Conservation (phyloP, 2,113 vertebrate species). For the Micromys minutus region DNA sequence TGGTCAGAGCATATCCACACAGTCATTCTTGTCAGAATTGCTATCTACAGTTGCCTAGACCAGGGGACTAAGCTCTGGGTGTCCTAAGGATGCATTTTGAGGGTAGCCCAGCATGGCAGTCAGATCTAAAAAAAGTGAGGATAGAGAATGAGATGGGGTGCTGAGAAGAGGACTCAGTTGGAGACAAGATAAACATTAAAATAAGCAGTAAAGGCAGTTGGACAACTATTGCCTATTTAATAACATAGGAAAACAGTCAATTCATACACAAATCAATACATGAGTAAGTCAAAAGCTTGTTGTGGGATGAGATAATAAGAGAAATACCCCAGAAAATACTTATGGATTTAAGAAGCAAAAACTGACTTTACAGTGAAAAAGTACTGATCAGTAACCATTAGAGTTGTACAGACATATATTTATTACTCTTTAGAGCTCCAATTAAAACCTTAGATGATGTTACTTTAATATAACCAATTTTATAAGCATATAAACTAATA, state of each 20-base stretch:
- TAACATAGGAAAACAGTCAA: not conserved
- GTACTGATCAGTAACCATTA: not conserved
- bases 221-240: not conserved
- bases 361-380: not conserved
- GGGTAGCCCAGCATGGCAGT: not conserved
- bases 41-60: not conserved
- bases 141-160: fast-evolving
- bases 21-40: not conserved
- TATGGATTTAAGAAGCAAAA: not conserved
- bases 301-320: not conserved
- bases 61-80: too few relatives aligned
- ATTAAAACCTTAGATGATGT: not conserved
- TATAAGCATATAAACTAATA: not conserved
- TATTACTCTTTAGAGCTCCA: not conserved
- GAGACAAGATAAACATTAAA: not conserved
- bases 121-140: not conserved
- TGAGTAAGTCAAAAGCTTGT: not conserved
- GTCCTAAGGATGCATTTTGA: not conserved
- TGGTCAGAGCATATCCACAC: not conserved
- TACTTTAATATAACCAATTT: not conserved
- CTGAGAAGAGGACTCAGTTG: not conserved
- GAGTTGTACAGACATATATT: not conserved
- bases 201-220: not conserved
- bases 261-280: not conserved
- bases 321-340: not conserved